These are phyloP conservation scores for Xylocampa areola DNA, from an alignment of 2,888 invertebrate genomes.

Conservation along the genomic window DNA sequence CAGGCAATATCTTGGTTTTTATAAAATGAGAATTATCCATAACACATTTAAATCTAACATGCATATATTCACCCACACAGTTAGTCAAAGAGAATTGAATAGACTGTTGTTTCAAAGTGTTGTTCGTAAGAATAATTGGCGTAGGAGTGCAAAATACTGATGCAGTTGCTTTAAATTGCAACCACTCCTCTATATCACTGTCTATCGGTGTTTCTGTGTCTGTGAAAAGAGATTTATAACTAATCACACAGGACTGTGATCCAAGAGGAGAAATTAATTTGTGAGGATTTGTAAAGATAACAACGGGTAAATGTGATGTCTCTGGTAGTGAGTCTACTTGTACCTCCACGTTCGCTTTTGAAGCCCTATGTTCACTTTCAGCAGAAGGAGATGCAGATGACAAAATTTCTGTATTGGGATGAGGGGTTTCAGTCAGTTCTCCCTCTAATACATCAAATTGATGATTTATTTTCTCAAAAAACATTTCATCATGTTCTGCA, in stretches of 20 bases:
- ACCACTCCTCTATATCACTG: slow-evolving; percentile 57
- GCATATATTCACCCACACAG: slow-evolving; percentile 65
- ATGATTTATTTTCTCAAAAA: neutral
- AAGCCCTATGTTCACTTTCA: slow-evolving; percentile 10
- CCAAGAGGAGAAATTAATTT: slow-evolving; percentile 68
- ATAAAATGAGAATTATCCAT: slow-evolving; percentile 69
- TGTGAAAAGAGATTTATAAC: slow-evolving; percentile 37
- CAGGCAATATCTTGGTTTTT: slow-evolving; percentile 66
- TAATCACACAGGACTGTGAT: slow-evolving; percentile 60
- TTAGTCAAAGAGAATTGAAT: slow-evolving; percentile 74
- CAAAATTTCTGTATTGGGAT: slow-evolving; percentile 74
- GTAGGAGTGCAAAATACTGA: slow-evolving; percentile 67
- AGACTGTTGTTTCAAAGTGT: slow-evolving; percentile 64
- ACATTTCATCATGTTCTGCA: slow-evolving; percentile 6
- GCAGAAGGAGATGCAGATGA: slow-evolving; percentile 35
- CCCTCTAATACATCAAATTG: slow-evolving; percentile 47
- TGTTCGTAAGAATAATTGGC: slow-evolving; percentile 63
- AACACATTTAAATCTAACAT: slow-evolving; percentile 70
- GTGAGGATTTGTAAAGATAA: slow-evolving; percentile 71
- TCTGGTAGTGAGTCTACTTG: slow-evolving; percentile 10
- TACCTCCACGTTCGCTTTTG: slow-evolving; percentile 49
- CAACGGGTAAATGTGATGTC: slow-evolving; percentile 61
- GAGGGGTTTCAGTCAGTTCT: slow-evolving; percentile 56
- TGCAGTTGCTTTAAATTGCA: slow-evolving; percentile 57
- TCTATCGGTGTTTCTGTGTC: slow-evolving; percentile 27